Evolutionary conservation across 1,140 invertebrate species (phyloP).

Genomic region (Anagrus nilaparvatae): DNA sequence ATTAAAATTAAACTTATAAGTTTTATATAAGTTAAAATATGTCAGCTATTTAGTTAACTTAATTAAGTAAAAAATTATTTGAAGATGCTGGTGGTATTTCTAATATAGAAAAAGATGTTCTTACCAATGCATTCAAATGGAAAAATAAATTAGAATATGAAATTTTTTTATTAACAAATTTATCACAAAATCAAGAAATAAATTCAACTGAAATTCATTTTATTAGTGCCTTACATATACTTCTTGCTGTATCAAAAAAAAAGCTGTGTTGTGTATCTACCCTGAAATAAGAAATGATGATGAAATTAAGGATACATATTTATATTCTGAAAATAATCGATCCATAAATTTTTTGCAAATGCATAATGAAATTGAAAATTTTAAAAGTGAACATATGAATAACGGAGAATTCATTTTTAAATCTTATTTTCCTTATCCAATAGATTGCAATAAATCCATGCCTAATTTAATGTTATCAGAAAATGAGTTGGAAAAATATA

Average conservation of each 20-base stretch:
- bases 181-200: constrained; percentile 14
- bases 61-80: constrained; percentile 2
- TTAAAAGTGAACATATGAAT: constrained; percentile 23
- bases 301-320: constrained; percentile 28
- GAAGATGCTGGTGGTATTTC: too few species aligned
- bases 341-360: constrained; percentile 24
- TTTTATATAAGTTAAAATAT: too few species aligned
- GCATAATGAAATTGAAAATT: constrained; percentile 29
- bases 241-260: constrained; percentile 30
- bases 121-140: constrained; percentile 23
- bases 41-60: too few species aligned
- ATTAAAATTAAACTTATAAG: constrained; percentile 8
- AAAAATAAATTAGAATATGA: constrained; percentile 30
- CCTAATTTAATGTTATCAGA: constrained; percentile 28
- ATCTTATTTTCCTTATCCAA: constrained; percentile 29
- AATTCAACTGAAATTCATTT: constrained; percentile 17
- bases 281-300: constrained; percentile 31
- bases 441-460: constrained; percentile 16
- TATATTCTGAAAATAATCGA: constrained; percentile 18
- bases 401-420: constrained; percentile 16
- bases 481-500: constrained; percentile 24
- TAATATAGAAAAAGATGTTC: constrained; percentile 13
- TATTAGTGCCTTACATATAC: constrained; percentile 20
- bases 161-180: constrained; percentile 22
- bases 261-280: constrained; percentile 29